These are phyloP conservation scores for Clanis bilineata DNA, from an alignment of 2,888 invertebrate genomes.

Conservation along the genomic window DNA sequence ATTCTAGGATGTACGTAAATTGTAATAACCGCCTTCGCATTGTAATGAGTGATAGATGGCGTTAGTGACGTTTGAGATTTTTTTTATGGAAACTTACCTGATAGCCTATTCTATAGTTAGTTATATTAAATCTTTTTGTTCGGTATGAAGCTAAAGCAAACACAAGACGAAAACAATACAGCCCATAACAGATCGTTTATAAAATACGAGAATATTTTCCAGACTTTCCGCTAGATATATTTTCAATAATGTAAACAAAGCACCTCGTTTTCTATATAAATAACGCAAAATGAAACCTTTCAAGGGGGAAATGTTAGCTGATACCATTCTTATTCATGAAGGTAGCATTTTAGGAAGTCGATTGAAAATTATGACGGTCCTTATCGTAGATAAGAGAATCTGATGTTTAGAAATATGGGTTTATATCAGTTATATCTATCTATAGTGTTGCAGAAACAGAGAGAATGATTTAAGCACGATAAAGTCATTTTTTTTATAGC, in stretches of 20 bases:
- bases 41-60: no score
- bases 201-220: background rate
- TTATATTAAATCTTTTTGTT: background rate
- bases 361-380: slow-evolving; percentile 48
- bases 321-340: slow-evolving; percentile 51
- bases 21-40: no score
- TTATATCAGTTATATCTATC: no score
- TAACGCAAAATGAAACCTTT: slow-evolving; percentile 26
- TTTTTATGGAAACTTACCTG: no score
- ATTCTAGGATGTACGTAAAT: no score
- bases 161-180: background rate
- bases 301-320: slow-evolving; percentile 12
- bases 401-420: background rate
- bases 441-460: no score
- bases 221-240: slow-evolving; percentile 8
- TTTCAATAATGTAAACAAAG: slow-evolving; percentile 32
- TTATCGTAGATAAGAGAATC: slow-evolving; percentile 8
- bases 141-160: background rate
- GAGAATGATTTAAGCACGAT: no score
- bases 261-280: slow-evolving; percentile 38
- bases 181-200: background rate
- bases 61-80: no score
- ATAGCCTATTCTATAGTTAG: no score
- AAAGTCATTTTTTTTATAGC: no score
- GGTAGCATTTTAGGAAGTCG: slow-evolving; percentile 46